These are phyloP conservation scores for Andrena chrysosceles DNA, from an alignment of 2,888 invertebrate genomes.

Conservation along the genomic window DNA sequence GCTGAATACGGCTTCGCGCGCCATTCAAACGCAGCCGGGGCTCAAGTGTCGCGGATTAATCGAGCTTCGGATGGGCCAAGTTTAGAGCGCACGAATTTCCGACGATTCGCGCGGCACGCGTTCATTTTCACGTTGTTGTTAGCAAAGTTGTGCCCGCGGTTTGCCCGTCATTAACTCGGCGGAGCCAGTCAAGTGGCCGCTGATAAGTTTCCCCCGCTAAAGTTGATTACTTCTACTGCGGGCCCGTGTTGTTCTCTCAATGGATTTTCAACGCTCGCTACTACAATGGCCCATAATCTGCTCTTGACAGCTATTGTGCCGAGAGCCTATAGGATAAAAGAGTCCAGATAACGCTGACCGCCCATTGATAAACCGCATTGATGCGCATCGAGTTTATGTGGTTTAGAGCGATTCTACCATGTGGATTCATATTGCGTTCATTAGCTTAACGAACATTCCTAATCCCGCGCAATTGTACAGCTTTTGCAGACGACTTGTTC, in stretches of 20 bases:
- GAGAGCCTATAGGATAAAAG: slow-evolving; percentile 34
- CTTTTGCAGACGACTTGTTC: neutral
- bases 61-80: slow-evolving; percentile 42
- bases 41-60: slow-evolving; percentile 57
- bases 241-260: slow-evolving; percentile 41
- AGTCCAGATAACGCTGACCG: slow-evolving; percentile 38
- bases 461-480: neutral
- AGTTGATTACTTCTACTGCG: slow-evolving; percentile 63
- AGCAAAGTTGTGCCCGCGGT: slow-evolving; percentile 47
- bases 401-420: slow-evolving; percentile 4
- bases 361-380: slow-evolving; percentile 44
- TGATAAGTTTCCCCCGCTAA: slow-evolving; percentile 67
- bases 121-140: slow-evolving; percentile 55
- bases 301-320: slow-evolving; percentile 60
- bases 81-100: slow-evolving; percentile 37
- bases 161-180: slow-evolving; percentile 60
- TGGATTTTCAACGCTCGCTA: slow-evolving; percentile 61
- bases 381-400: slow-evolving; percentile 31
- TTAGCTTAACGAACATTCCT: slow-evolving; percentile 29
- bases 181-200: slow-evolving; percentile 56
- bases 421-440: slow-evolving; percentile 7
- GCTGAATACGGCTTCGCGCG: slow-evolving; percentile 13
- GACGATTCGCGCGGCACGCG: slow-evolving; percentile 24
- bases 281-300: slow-evolving; percentile 63
- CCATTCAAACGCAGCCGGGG: slow-evolving; percentile 41